A percentile compares a stretch with the other conserved stretches of the same genome.
phyloP scores from a whole-genome alignment of 2,113 vertebrate genomes.

The Periophthalmus modestus region DNA sequence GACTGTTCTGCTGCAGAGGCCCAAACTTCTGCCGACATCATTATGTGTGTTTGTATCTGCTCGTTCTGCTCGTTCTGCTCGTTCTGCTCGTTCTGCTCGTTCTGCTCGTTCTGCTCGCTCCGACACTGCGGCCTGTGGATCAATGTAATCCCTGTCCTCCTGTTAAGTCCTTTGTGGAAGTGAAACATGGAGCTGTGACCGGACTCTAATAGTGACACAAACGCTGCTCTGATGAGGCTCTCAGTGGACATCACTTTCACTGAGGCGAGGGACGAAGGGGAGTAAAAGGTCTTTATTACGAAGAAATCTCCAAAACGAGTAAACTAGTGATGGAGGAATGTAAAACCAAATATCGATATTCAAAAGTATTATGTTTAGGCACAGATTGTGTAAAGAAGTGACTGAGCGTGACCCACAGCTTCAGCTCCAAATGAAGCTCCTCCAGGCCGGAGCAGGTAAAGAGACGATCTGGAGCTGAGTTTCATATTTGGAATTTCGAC shows the following conservation, averaged over 20 bases:
- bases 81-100: too few relatives aligned
- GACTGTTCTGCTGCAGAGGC: not conserved
- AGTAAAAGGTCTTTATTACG: not conserved
- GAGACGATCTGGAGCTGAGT: too few relatives aligned
- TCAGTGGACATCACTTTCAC: not conserved
- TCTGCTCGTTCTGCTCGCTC: too few relatives aligned
- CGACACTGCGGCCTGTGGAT: not conserved
- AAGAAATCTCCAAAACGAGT: not conserved
- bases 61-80: too few relatives aligned
- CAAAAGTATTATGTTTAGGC: too few relatives aligned
- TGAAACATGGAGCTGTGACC: not conserved
- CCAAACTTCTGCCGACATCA: slow-evolving; percentile 12
- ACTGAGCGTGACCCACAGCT: too few relatives aligned
- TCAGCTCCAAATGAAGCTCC: too few relatives aligned
- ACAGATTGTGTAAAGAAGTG: too few relatives aligned
- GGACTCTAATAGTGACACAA: slow-evolving; percentile 3
- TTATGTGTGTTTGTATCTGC: slow-evolving; percentile 15
- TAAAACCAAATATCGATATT: too few relatives aligned
- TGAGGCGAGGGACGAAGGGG: not conserved
- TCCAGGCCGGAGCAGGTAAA: too few relatives aligned
- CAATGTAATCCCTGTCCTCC: not conserved
- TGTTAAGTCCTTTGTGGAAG: not conserved
- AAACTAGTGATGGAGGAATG: not conserved
- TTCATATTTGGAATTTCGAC: too few relatives aligned
- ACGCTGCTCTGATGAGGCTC: slow-evolving; percentile 5